Base-by-base conservation (phyloP, 2,797 vertebrate species). In the Brotula barbata region DNA sequence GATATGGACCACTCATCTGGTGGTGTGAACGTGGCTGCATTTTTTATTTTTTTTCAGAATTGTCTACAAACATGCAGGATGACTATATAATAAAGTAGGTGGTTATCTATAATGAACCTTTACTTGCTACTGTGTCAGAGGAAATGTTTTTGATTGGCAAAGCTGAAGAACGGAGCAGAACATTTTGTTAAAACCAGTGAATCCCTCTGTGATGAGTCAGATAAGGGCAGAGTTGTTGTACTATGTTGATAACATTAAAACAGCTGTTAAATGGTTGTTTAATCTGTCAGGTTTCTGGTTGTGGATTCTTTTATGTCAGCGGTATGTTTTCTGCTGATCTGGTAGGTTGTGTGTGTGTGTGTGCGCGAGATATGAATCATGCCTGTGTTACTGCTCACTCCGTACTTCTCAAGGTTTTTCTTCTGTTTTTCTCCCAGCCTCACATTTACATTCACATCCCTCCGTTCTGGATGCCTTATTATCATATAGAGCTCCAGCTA, bases 21-120 rank as follows among this genome's bases (percentile, higher is more conserved):
- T n/a, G n/a, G n/a, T n/a, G n/a, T n/a, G n/a, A n/a, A n/a, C n/a
- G n/a, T n/a, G n/a, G n/a, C n/a, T n/a, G n/a, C n/a, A n/a, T n/a
- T n/a, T n/a, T n/a, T n/a, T n/a, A n/a, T n/a, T n/a, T n/a, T n/a
- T n/a, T n/a, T n/a, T n/a, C n/a, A n/a, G n/a, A n/a, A n/a, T n/a
- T n/a, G n/a, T n/a, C n/a, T n/a, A n/a, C n/a, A n/a, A n/a, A n/a
- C n/a, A n/a, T n/a, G n/a, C n/a, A n/a, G n/a, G n/a, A n/a, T n/a
- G n/a, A n/a, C n/a, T n/a, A n/a, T n/a, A n/a, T n/a, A n/a, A 84
- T 70, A 81, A 64, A 53, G 43, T 53, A n/a, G 58, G 68, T 66
- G 36, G 33, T 54, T 68, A 45, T 76, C 45, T 34, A 69, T 56
- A 61, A 74, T 19, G 1, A 58, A 40, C 65, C 64, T 66, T 23